A percentile compares a stretch with the other conserved stretches of the same genome.
Conservation (phyloP, 2,797 vertebrate species). For the Pipistrellus pygmaeus region DNA sequence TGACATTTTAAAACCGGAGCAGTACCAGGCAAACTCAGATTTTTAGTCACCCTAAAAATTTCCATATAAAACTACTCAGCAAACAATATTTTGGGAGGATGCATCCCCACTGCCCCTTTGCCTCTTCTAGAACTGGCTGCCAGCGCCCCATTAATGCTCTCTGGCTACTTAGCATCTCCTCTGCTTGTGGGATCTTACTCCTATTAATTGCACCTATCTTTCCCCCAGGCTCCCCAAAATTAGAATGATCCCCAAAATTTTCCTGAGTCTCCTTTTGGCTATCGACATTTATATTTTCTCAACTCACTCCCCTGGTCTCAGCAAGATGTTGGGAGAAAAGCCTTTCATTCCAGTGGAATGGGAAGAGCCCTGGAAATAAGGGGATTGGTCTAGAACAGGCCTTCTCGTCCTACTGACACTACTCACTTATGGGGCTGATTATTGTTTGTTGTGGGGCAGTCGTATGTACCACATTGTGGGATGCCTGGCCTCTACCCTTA, state of each 20-base stretch:
- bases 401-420: not conserved
- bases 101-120: not conserved
- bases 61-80: not conserved
- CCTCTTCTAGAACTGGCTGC: not conserved
- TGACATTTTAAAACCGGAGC: constrained; percentile 40
- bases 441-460: not conserved
- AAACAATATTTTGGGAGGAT: not conserved
- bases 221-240: not conserved
- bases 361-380: not conserved
- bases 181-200: not conserved
- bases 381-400: not conserved
- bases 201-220: not conserved
- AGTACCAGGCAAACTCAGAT: not conserved
- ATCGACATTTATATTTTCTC: not conserved
- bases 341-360: not conserved
- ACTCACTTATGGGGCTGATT: not conserved
- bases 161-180: not conserved
- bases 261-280: not conserved
- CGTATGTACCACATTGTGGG: no score
- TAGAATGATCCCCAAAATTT: not conserved
- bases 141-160: accelerated
- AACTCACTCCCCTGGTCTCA: not conserved
- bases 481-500: not conserved
- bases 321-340: not conserved
- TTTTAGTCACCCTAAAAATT: not conserved